Base-by-base conservation (phyloP, 2,797 vertebrate genomes). In the Sorex maritimensis region DNA sequence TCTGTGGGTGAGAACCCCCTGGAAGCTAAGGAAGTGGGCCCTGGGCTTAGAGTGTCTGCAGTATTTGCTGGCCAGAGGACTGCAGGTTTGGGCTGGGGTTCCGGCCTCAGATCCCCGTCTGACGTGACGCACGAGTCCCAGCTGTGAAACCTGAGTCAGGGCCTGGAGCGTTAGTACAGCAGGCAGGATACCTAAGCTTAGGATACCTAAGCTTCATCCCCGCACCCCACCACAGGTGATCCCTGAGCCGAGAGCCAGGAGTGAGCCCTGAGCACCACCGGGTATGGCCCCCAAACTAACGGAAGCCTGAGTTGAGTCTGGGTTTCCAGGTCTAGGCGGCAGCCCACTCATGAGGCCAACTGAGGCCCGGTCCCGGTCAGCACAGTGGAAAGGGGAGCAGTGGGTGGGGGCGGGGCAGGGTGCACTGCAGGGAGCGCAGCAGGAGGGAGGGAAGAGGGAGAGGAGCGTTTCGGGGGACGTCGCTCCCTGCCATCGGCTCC, bases 401-500 rank as follows among this genome's bases (percentile, higher is more conserved):
- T 4, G 3, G 1, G 10, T 41, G 11, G 0, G 52, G 26, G 19
- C 3, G 69, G 30, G 12, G 11, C 15, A 6, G 41, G 6, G 14
- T 6, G 74, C 6, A 21, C 61, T 63, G 23, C 17, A 63, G 26
- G 3, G 0, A 15, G 19, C 30, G 2, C 3, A 49, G 44, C 1
- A 0, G 0, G 55, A 58, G 68, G 23, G 17, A 10, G 0, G 2
- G 58, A 41, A 7, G 0, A 26, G 46, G 7, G 34, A 23, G 34
- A 23, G 21, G 55, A 63, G 13, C 10, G 13, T 52, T 52, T 11
- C 10, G 49, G 49, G 13, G 49, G 49, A 52, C 49, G 11, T 11
- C 10, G 13, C 49, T 52, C 49, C 2, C 49, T 11, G 49, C 11
- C 41, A 44, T 44, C 10, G 49, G 49, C 10, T 52, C 49, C 49